Evolutionary conservation across 2,113 vertebrate genomes (phyloP).

Genomic region (Oryzias curvinotus): DNA sequence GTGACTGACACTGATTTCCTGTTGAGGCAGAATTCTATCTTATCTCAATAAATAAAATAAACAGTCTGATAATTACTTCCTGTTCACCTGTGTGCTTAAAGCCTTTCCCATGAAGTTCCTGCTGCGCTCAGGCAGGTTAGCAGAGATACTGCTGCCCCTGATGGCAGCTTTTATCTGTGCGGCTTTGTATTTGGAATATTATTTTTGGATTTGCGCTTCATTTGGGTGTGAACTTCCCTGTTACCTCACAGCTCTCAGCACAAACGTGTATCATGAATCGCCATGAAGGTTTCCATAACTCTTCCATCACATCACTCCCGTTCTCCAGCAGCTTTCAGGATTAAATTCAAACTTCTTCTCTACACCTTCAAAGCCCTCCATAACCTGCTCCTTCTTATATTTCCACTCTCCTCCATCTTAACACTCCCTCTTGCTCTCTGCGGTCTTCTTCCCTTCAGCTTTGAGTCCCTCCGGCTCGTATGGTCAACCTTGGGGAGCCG

Average conservation of each 20-base stretch:
- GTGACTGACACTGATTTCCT: constrained; percentile 22
- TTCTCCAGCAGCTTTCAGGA: too few relatives aligned
- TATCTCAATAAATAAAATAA: constrained; percentile 8
- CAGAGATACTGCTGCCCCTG: neutral
- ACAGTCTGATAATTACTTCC: constrained; percentile 12
- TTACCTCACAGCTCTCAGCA: neutral
- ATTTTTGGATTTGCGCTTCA: neutral
- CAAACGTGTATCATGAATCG: constrained; percentile 9
- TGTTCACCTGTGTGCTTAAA: neutral
- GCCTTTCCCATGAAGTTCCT: neutral
- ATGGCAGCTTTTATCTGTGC: neutral
- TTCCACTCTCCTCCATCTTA: too few relatives aligned
- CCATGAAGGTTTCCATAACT: neutral
- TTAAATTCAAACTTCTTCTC: too few relatives aligned
- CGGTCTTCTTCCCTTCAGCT: too few relatives aligned
- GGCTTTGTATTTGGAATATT: constrained; percentile 18
- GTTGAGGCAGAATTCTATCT: constrained; percentile 4
- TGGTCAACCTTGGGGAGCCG: too few relatives aligned
- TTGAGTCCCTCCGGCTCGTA: too few relatives aligned
- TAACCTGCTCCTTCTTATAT: too few relatives aligned
- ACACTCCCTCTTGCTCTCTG: too few relatives aligned
- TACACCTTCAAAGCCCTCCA: too few relatives aligned
- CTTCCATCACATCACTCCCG: neutral
- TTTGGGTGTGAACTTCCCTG: constrained; percentile 5
- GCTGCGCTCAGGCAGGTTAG: neutral